phyloP scores from a whole-genome alignment of 2,113 vertebrate genomes.

The Mustela lutreola region DNA sequence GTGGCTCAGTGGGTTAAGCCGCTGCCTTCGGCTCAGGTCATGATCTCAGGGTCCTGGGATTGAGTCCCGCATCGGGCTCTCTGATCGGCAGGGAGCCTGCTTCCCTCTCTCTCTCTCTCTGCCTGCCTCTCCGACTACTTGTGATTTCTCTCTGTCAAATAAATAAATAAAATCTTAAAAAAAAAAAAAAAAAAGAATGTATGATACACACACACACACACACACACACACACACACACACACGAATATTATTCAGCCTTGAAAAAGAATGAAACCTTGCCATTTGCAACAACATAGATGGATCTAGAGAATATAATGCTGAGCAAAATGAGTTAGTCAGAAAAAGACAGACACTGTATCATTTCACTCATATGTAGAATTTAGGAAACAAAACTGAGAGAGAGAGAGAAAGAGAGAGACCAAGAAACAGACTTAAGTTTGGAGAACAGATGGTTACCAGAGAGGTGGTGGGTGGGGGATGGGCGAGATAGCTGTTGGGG shows the following conservation, averaged over 20 bases:
- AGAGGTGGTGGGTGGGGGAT: not conserved
- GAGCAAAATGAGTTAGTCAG: not conserved
- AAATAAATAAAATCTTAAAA: no score
- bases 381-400: not conserved
- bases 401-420: not conserved
- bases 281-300: not conserved
- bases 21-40: no score
- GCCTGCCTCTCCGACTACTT: no score
- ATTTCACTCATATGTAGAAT: not conserved
- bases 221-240: not conserved
- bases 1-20: no score
- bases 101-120: no score
- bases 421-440: not conserved
- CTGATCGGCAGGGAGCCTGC: no score
- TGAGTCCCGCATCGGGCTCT: no score
- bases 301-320: not conserved
- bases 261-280: not conserved
- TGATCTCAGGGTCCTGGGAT: no score
- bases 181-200: not conserved
- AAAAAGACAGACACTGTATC: not conserved
- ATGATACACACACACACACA: not conserved
- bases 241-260: not conserved
- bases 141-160: no score
- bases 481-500: not conserved
- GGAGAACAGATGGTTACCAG: not conserved